Evolutionary conservation across 1,140 invertebrate genomes (phyloP).

Genomic region (Aphelenchoides fujianensis): DNA sequence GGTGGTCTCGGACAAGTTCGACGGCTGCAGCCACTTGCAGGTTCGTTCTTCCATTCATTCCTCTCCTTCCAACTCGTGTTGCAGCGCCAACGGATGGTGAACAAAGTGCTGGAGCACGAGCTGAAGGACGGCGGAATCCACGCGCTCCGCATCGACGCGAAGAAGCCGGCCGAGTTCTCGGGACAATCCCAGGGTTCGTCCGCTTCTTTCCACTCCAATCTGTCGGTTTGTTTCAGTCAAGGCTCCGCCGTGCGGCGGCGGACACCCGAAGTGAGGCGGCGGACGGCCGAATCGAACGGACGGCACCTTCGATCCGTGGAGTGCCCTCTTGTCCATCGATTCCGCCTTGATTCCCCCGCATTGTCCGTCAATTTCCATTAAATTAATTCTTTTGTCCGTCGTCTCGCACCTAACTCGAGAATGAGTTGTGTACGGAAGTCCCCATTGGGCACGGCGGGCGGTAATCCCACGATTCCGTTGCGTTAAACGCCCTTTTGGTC

Average conservation of each 20-base stretch:
- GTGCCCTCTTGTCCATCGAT: no score
- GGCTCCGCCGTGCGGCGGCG: constrained; percentile 14
- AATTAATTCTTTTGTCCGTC: no score
- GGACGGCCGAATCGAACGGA: no score
- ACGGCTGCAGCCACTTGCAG: constrained; percentile 38
- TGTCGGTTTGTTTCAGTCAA: background rate
- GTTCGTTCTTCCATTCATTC: constrained; percentile 27
- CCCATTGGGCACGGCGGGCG: no score
- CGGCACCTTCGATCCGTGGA: no score
- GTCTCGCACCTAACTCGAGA: no score
- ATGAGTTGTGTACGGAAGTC: no score
- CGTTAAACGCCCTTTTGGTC: no score
- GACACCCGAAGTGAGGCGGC: constrained; percentile 10
- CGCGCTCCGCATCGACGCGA: constrained; percentile 46
- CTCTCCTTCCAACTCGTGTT: constrained; percentile 27
- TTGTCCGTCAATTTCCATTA: no score
- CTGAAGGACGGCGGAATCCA: constrained; percentile 32
- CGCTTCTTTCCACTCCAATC: background rate
- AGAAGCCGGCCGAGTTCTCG: constrained; percentile 33
- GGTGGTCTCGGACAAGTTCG: constrained; percentile 51
- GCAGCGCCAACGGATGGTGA: constrained; percentile 47
- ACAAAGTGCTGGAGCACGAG: constrained; percentile 42
- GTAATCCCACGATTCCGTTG: no score
- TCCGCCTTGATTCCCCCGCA: no score
- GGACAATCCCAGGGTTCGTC: constrained; percentile 30